Evolutionary conservation across 2,113 vertebrate genomes (phyloP).

Genomic region (Pyrgilauda ruficollis): DNA sequence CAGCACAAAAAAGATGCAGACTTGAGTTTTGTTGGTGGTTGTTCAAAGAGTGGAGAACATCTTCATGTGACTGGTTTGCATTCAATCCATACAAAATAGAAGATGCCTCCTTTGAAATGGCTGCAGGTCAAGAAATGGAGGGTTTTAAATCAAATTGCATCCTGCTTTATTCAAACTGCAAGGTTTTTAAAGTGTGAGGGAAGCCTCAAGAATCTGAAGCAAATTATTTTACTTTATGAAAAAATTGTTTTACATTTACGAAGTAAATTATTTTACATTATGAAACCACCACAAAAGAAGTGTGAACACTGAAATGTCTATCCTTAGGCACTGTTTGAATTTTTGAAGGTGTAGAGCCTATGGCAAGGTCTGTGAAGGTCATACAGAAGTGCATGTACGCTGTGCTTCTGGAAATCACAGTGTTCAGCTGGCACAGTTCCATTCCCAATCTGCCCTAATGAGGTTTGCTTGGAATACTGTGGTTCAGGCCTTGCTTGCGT

Average conservation of each 20-base stretch:
- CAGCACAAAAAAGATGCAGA: neutral
- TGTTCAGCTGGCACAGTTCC: neutral
- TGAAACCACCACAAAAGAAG: neutral
- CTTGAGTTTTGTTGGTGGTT: neutral
- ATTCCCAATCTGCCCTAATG: neutral
- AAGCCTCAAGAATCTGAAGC: neutral
- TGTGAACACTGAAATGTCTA: neutral
- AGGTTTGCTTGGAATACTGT: neutral
- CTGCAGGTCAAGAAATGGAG: neutral
- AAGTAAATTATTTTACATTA: neutral
- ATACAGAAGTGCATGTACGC: fast-evolving
- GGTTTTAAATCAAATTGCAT: neutral
- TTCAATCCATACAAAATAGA: neutral
- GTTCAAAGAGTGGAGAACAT: neutral
- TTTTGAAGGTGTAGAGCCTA: neutral
- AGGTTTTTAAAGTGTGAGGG: neutral
- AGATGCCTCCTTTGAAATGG: neutral
- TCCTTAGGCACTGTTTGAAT: neutral
- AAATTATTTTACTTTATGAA: neutral
- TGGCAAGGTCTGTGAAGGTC: neutral
- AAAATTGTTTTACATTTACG: neutral
- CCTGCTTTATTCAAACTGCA: neutral
- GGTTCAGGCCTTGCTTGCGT: neutral
- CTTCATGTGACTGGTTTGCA: neutral
- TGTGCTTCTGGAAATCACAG: neutral